Base-by-base conservation (phyloP, 2,888 invertebrate species). In the Entomobrya proxima region DNA sequence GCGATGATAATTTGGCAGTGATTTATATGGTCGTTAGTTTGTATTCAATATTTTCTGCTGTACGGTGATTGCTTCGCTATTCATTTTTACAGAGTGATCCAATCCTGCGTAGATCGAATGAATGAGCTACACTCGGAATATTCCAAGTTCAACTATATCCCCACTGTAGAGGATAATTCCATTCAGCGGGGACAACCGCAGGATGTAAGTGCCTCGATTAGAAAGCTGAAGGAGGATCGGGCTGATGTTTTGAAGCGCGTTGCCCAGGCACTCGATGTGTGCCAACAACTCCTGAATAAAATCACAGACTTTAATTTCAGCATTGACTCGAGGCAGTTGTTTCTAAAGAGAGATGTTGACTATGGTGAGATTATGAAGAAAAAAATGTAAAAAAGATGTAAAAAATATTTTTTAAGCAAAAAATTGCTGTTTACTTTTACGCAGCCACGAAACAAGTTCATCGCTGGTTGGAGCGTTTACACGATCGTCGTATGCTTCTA, bases 391-490 rank as follows among this genome's bases (percentile, higher is more conserved):
- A 58, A 13, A 21, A 58, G 37, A 76, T 52, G 27, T 37, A 32
- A 32, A 27, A 75, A 72, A 24, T 44, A 18, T 74, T 47, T 24
- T 47, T n/a, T 32, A 5, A 67, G 30, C 67, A 76, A 72, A 72
- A 37, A n/a, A 32, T 9, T 47, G 7, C n/a, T n/a, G n/a, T n/a
- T n/a, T n/a, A n/a, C n/a, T n/a, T 52, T 44, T 44, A 37, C 92
- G 61, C 90, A 94, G 95, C 94, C 81, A 93, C 95, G 81, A 93
- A 94, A 83, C 95, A 95, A 92, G 95, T 96, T 24, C 95, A 95
- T 91, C 93, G 93, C 88, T 95, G 95, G 95, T 91, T 96, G 91
- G 96, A 96, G 91, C 93, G 94, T 79, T 92, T 96, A 76, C 96
- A 96, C 91, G 95, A 96, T 91, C 94, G 95, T 90, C 93, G 96